Conservation (phyloP, 2,888 invertebrate genomes). For the Lithophane socia region DNA sequence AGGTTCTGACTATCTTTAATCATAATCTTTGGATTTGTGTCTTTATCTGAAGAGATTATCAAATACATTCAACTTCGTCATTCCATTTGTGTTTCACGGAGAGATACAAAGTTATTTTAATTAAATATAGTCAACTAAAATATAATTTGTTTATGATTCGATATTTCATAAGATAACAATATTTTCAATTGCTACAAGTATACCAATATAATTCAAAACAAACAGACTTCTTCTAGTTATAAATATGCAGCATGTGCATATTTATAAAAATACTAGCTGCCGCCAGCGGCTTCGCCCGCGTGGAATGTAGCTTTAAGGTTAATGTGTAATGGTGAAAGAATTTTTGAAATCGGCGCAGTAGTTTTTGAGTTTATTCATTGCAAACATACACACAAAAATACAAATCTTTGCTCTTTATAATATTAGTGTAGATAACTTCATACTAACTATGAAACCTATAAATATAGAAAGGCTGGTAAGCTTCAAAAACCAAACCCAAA, state of each 20-base stretch:
- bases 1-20: background rate
- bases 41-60: background rate
- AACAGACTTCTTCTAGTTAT: background rate
- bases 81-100: background rate
- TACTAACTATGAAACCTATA: constrained; percentile 22
- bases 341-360: no score
- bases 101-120: background rate
- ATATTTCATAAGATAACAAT: background rate
- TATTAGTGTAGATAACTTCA: no score
- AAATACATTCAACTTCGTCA: background rate
- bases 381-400: no score
- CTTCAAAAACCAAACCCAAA: constrained; percentile 36
- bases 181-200: background rate
- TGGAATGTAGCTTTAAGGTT: no score
- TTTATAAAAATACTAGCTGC: no score
- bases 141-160: background rate
- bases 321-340: no score
- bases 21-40: background rate
- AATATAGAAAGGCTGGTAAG: constrained; percentile 41
- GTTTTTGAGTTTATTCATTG: no score
- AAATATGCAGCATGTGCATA: background rate
- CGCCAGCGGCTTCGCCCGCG: no score
- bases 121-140: background rate
- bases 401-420: no score
- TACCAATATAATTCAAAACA: background rate